These are phyloP conservation scores for Psammodynastes pulverulentus DNA, from an alignment of 2,113 vertebrate species.

Conservation along the genomic window DNA sequence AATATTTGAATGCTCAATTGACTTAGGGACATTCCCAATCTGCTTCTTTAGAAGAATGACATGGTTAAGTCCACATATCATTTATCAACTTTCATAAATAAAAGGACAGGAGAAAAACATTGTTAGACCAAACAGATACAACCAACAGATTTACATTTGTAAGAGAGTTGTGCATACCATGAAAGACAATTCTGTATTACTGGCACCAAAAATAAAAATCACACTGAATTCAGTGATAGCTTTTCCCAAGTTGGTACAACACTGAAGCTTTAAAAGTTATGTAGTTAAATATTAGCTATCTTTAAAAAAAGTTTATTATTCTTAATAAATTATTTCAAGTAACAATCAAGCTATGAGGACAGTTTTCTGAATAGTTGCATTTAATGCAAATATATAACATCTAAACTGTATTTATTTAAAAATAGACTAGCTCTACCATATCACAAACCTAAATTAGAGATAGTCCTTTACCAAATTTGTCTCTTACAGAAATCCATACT, in stretches of 20 bases:
- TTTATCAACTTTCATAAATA: neutral
- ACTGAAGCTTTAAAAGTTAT: slow-evolving; percentile 9
- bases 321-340: slow-evolving; percentile 25
- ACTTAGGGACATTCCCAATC: neutral
- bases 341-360: slow-evolving; percentile 27
- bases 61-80: neutral
- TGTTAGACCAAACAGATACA: neutral
- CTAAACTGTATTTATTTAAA: slow-evolving; percentile 48
- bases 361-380: slow-evolving; percentile 57
- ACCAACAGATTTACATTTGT: neutral
- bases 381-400: slow-evolving; percentile 56
- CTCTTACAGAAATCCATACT: slow-evolving; percentile 35
- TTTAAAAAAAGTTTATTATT: slow-evolving; percentile 29
- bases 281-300: slow-evolving; percentile 2
- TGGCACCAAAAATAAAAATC: neutral
- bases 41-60: neutral
- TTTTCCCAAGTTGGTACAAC: neutral
- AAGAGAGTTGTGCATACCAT: neutral
- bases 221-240: neutral
- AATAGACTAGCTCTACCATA: slow-evolving; percentile 58
- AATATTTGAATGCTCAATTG: neutral
- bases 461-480: slow-evolving; percentile 24
- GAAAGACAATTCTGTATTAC: neutral
- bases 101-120: neutral
- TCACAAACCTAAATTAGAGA: slow-evolving; percentile 54